phyloP scores from a whole-genome alignment of 2,113 vertebrate species.

The Gopherus evgoodei region DNA sequence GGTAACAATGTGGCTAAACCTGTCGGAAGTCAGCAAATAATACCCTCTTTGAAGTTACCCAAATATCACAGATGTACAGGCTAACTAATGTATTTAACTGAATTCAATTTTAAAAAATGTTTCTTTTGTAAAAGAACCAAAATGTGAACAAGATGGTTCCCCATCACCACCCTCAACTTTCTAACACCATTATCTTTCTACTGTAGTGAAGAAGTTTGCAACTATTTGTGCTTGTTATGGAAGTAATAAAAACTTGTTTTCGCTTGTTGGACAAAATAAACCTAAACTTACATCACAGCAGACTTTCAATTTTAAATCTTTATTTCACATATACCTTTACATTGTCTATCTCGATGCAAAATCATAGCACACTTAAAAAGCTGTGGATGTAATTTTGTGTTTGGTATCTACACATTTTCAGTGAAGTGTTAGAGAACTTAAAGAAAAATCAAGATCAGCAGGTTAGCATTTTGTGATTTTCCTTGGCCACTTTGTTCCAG shows the following conservation, averaged over 20 bases:
- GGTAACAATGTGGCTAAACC: too few species aligned
- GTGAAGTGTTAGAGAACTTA: not conserved
- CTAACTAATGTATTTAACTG: not conserved
- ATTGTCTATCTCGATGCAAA: not conserved
- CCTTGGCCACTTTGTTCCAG: conserved; percentile 12
- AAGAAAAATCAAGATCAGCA: not conserved
- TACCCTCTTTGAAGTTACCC: not conserved
- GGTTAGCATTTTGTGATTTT: not conserved
- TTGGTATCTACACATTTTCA: not conserved
- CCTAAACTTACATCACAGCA: not conserved
- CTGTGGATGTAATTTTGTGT: not conserved
- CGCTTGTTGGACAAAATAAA: not conserved
- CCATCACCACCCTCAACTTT: not conserved
- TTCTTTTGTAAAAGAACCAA: not conserved
- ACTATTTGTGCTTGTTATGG: not conserved
- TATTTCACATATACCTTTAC: not conserved
- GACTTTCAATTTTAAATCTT: not conserved
- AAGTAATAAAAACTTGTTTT: not conserved
- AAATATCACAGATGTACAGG: not conserved
- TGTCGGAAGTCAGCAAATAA: not conserved
- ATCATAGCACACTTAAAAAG: not conserved
- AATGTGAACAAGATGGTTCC: not conserved
- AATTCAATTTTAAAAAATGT: not conserved
- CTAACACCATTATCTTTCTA: not conserved
- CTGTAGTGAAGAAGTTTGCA: not conserved